These are phyloP conservation scores for Epizoanthus stellaris DNA, from an alignment of 92 coral and sea anemone species.

Conservation along the genomic window DNA sequence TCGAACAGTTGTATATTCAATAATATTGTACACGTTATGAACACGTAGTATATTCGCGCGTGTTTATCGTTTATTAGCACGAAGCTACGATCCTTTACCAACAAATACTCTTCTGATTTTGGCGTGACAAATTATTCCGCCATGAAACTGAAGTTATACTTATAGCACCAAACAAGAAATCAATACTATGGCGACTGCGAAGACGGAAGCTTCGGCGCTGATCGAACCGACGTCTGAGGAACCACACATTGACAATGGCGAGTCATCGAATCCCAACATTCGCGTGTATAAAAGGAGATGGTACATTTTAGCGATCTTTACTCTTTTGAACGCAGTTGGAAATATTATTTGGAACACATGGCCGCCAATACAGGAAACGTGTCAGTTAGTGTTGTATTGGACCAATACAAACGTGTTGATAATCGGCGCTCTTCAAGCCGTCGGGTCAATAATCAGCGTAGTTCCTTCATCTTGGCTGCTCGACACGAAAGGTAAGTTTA, in stretches of 20 bases:
- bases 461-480: slow-evolving; percentile 94
- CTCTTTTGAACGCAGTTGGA: slow-evolving; percentile 76
- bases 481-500: slow-evolving; percentile 88
- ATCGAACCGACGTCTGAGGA: slow-evolving; percentile 22
- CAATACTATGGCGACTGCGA: not conserved
- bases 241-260: not conserved
- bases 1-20: too few relatives aligned
- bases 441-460: slow-evolving; percentile 85
- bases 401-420: slow-evolving; percentile 79
- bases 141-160: too few relatives aligned
- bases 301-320: slow-evolving; percentile 83
- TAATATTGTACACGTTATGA: too few relatives aligned
- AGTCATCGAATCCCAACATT: slow-evolving; percentile 14
- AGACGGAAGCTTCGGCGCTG: slow-evolving; percentile 31
- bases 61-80: too few relatives aligned
- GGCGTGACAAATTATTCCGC: too few relatives aligned
- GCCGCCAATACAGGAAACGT: slow-evolving; percentile 97
- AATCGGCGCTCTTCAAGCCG: slow-evolving; percentile 92
- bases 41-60: too few relatives aligned
- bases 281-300: slow-evolving; percentile 85
- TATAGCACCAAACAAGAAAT: too few relatives aligned
- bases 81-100: too few relatives aligned
- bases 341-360: slow-evolving; percentile 95
- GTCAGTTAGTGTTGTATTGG: slow-evolving; percentile 93
- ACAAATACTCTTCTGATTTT: too few relatives aligned